These are phyloP conservation scores for Pollenia angustigena DNA, from an alignment of 2,888 invertebrate species.

Conservation along the genomic window DNA sequence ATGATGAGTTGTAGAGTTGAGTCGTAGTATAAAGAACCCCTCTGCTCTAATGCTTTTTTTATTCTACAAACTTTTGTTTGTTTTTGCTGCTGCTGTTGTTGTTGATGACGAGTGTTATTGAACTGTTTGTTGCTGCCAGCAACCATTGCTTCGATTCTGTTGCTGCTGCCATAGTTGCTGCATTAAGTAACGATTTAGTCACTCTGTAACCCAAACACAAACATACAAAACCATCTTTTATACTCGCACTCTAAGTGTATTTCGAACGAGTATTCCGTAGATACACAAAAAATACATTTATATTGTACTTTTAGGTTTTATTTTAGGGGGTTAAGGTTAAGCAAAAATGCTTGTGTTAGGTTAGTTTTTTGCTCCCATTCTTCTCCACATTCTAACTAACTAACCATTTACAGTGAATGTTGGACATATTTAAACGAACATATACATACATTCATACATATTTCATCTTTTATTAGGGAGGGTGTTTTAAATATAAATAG, in stretches of 20 bases:
- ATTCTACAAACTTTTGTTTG: slow-evolving; percentile 16
- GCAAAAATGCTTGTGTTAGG: slow-evolving; percentile 72
- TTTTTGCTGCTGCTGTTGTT: slow-evolving; percentile 2
- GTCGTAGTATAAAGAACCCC: slow-evolving; percentile 27
- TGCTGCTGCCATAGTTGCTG: slow-evolving; percentile 50
- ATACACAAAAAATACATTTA: slow-evolving; percentile 35
- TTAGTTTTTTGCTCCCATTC: slow-evolving; percentile 69
- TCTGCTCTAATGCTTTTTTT: slow-evolving; percentile 27
- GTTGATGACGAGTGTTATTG: slow-evolving; percentile 69
- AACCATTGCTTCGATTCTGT: slow-evolving; percentile 37
- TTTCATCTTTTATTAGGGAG: not conserved
- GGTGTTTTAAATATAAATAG: slow-evolving; percentile 49
- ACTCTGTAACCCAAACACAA: slow-evolving; percentile 26
- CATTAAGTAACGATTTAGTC: slow-evolving; percentile 59
- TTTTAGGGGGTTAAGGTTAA: slow-evolving; percentile 74
- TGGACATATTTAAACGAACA: slow-evolving; percentile 10
- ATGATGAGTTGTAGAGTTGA: slow-evolving; percentile 44
- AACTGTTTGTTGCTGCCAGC: slow-evolving; percentile 67
- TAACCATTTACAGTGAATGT: slow-evolving; percentile 55
- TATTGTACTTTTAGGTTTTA: slow-evolving; percentile 47
- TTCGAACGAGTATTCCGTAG: slow-evolving; percentile 28
- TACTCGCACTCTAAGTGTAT: slow-evolving; percentile 18
- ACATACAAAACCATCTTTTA: slow-evolving; percentile 18
- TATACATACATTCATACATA: not conserved
- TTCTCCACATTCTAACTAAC: slow-evolving; percentile 43